A percentile compares a stretch with the other conserved stretches of the same genome.
Conservation (phyloP, 2,797 vertebrate genomes). For the Perodicticus potto region DNA sequence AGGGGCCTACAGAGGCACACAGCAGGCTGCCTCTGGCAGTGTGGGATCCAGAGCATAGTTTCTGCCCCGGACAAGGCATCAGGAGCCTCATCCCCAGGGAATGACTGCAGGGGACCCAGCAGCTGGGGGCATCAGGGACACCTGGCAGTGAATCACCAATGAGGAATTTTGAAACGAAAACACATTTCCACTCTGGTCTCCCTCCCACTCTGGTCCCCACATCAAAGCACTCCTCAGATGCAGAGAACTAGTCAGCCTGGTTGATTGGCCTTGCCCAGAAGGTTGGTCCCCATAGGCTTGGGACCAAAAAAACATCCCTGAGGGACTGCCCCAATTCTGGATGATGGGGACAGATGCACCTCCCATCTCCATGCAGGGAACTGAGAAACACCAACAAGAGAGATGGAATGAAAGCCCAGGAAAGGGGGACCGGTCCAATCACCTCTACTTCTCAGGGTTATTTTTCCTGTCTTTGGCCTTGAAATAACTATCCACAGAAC, state of each 20-base stretch:
- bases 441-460: neutral
- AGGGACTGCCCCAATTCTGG: neutral
- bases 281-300: neutral
- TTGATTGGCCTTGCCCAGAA: neutral
- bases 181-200: neutral
- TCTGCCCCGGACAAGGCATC: neutral
- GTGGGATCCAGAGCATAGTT: neutral
- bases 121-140: neutral
- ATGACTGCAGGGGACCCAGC: neutral
- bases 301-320: neutral
- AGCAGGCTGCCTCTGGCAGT: neutral
- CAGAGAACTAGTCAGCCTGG: neutral
- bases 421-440: neutral
- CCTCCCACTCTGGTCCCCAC: neutral
- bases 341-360: neutral
- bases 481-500: neutral
- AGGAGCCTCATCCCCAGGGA: neutral
- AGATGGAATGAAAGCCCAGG: fast-evolving
- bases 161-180: conserved; percentile 65
- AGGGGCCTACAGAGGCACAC: neutral
- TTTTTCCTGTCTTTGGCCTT: neutral
- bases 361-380: neutral
- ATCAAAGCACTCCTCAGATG: neutral
- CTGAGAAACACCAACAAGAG: neutral
- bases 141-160: conserved; percentile 35